phyloP scores from a whole-genome alignment of 2,888 invertebrate genomes.

The Athalia cordata region DNA sequence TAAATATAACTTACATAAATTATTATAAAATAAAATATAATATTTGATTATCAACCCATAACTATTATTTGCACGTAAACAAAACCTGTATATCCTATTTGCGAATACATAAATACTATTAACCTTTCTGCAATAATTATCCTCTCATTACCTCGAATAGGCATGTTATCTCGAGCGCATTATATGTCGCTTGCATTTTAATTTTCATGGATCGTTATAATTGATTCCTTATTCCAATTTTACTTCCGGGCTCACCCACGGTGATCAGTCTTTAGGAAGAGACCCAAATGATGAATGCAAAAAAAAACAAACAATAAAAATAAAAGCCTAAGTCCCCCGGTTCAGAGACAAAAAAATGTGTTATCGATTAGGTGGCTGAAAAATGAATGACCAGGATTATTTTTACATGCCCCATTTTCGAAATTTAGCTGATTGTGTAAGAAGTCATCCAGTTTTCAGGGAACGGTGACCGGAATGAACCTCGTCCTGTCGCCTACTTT shows the following conservation, averaged over 20 bases:
- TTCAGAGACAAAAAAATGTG: not conserved
- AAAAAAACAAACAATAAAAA: not conserved
- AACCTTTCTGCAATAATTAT: not conserved
- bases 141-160: not conserved
- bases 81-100: slow-evolving; percentile 22
- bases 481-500: slow-evolving; percentile 87
- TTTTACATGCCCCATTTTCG: slow-evolving; percentile 6
- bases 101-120: not conserved
- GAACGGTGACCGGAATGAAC: slow-evolving; percentile 84
- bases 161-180: no score
- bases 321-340: not conserved
- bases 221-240: no score
- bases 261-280: not conserved
- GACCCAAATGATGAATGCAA: not conserved
- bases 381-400: slow-evolving; percentile 22
- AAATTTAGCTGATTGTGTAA: slow-evolving; percentile 8
- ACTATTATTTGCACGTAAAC: slow-evolving; percentile 25
- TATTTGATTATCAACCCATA: slow-evolving; percentile 40
- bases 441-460: slow-evolving; percentile 73
- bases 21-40: slow-evolving; percentile 18
- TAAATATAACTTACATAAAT: slow-evolving; percentile 41
- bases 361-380: not conserved
- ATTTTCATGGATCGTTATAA: no score
- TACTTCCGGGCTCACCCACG: no score
- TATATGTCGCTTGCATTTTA: no score